phyloP scores from a whole-genome alignment of 2,888 invertebrate species.

The Exocentrus adspersus region DNA sequence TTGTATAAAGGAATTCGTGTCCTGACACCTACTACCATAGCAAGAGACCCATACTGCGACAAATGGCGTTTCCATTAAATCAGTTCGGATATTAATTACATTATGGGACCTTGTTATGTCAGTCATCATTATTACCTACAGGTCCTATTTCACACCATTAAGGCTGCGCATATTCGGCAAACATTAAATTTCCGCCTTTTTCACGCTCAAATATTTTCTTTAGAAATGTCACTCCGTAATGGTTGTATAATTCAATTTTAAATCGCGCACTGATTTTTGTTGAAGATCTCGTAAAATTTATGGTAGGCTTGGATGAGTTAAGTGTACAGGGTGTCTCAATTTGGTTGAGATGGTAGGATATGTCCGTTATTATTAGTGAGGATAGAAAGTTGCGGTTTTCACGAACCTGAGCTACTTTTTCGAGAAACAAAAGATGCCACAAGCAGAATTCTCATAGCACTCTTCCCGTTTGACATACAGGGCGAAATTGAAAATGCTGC shows the following conservation, averaged over 20 bases:
- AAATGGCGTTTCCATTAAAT: slow-evolving; percentile 49
- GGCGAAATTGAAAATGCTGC: no score
- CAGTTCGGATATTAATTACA: slow-evolving; percentile 48
- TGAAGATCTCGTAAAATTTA: background rate
- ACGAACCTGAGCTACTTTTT: no score
- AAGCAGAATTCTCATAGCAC: no score
- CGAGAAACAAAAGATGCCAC: no score
- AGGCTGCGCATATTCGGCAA: slow-evolving; percentile 6
- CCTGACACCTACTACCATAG: slow-evolving; percentile 29
- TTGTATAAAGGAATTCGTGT: slow-evolving; percentile 23
- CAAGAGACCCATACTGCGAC: slow-evolving; percentile 31
- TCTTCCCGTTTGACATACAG: no score
- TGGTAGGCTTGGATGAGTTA: background rate
- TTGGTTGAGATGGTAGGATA: no score
- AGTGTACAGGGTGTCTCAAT: no score
- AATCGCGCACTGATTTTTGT: background rate
- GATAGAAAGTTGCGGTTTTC: no score
- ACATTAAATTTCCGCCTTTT: slow-evolving; percentile 11
- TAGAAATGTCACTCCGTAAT: background rate
- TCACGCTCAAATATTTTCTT: background rate
- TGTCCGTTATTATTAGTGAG: no score
- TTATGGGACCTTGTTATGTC: slow-evolving; percentile 44
- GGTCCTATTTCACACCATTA: slow-evolving; percentile 33
- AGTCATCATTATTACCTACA: slow-evolving; percentile 39
- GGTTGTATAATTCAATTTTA: background rate